These are phyloP conservation scores for Colletes gigas DNA, from an alignment of 1,140 invertebrate species.

Conservation along the genomic window DNA sequence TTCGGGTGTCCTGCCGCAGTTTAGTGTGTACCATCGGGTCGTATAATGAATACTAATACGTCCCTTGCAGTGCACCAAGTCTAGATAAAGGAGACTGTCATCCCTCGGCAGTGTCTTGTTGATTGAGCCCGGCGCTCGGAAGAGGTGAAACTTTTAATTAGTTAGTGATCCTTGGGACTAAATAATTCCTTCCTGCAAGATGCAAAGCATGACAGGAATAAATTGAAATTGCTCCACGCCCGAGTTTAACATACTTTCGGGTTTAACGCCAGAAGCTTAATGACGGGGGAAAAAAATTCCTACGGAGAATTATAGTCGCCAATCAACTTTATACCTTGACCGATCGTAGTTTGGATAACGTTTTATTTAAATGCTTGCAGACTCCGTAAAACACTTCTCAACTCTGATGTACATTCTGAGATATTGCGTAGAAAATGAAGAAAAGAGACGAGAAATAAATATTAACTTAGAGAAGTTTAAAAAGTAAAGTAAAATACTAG, in stretches of 20 bases:
- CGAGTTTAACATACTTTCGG: slow-evolving; percentile 50
- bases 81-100: slow-evolving; percentile 52
- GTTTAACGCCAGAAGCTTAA: slow-evolving; percentile 33
- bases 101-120: slow-evolving; percentile 43
- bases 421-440: no score
- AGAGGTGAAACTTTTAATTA: slow-evolving; percentile 73
- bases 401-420: no score
- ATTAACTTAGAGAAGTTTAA: no score
- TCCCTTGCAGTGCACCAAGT: slow-evolving; percentile 13
- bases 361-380: no score
- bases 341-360: neutral
- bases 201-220: slow-evolving; percentile 60
- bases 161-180: slow-evolving; percentile 67
- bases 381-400: no score
- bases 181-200: slow-evolving; percentile 44
- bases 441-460: no score
- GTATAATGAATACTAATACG: slow-evolving; percentile 62
- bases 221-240: slow-evolving; percentile 61
- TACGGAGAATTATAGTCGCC: neutral
- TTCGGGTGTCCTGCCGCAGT: slow-evolving; percentile 28
- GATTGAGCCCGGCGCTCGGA: slow-evolving; percentile 35
- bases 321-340: neutral
- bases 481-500: no score
- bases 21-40: slow-evolving; percentile 27
- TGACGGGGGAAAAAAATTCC: slow-evolving; percentile 10